phyloP scores from a whole-genome alignment of 2,797 vertebrate species.

The Eulemur rubriventer region DNA sequence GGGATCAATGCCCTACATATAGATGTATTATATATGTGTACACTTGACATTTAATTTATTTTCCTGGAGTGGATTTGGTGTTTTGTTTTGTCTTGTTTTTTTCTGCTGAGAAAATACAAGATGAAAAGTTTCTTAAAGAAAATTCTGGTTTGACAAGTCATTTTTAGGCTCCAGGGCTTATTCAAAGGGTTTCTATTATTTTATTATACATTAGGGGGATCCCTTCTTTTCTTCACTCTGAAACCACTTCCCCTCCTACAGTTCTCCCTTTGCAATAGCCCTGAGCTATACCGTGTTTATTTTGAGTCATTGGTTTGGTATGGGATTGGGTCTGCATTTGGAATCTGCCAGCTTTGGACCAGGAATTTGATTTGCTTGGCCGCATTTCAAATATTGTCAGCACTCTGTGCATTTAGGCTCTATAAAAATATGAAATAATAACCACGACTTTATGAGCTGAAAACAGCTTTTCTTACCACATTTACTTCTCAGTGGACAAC shows the following conservation, averaged over 20 bases:
- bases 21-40: not conserved
- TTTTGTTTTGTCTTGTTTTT: not conserved
- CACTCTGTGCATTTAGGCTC: slow-evolving; percentile 61
- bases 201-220: not conserved
- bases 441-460: slow-evolving; percentile 71
- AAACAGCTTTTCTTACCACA: slow-evolving; percentile 66
- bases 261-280: not conserved
- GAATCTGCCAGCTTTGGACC: slow-evolving; percentile 35
- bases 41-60: slow-evolving; percentile 37
- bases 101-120: not conserved
- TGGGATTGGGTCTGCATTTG: slow-evolving; percentile 17
- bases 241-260: not conserved
- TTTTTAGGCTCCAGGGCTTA: not conserved
- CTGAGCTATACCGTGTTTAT: not conserved
- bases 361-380: slow-evolving; percentile 62
- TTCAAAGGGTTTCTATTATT: slow-evolving; percentile 11
- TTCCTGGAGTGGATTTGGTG: not conserved
- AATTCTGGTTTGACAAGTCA: slow-evolving; percentile 30
- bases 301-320: slow-evolving; percentile 44
- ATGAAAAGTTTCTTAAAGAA: slow-evolving; percentile 16
- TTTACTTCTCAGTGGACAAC: slow-evolving; percentile 35
- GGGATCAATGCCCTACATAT: not conserved
- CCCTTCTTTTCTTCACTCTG: slow-evolving; percentile 19
- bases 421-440: slow-evolving; percentile 76
- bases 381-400: slow-evolving; percentile 71